Evolutionary conservation across 1,140 invertebrate genomes (phyloP).

Genomic region (Pomacea maculata): DNA sequence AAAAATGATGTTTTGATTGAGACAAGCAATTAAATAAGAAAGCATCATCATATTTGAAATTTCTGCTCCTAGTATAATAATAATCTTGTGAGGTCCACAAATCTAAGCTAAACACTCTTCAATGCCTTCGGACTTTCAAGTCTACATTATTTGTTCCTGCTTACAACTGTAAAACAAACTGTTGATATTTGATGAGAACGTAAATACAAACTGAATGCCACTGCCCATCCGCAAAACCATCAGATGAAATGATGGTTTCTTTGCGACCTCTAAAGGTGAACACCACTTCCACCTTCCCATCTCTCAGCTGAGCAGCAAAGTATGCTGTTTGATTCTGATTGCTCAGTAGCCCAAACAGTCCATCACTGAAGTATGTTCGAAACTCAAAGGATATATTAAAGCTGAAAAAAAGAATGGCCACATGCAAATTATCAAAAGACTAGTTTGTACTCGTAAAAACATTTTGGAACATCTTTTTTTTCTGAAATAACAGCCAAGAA

Average conservation of each 20-base stretch:
- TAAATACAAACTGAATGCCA: constrained; percentile 77
- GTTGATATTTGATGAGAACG: neutral
- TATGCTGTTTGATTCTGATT: constrained; percentile 73
- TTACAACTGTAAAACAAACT: constrained; percentile 2
- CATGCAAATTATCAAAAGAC: no score
- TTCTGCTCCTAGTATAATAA: no score
- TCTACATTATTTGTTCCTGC: neutral
- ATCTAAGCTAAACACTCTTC: no score
- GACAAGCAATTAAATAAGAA: no score
- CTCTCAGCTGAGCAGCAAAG: constrained; percentile 76
- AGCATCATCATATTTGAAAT: no score
- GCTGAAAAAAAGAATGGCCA: constrained; percentile 37
- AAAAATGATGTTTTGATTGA: no score
- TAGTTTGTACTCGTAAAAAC: no score
- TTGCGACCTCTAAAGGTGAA: constrained; percentile 72
- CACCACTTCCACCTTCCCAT: constrained; percentile 76
- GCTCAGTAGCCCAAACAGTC: constrained; percentile 77
- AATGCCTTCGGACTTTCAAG: neutral
- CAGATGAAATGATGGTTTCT: constrained; percentile 72
- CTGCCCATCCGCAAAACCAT: constrained; percentile 79
- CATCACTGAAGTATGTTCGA: constrained; percentile 85
- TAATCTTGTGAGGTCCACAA: no score
- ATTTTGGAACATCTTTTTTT: no score
- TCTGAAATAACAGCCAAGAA: neutral
- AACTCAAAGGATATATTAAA: constrained; percentile 84